phyloP scores from a whole-genome alignment of 2,888 invertebrate species.

The Drosophila borealis region DNA sequence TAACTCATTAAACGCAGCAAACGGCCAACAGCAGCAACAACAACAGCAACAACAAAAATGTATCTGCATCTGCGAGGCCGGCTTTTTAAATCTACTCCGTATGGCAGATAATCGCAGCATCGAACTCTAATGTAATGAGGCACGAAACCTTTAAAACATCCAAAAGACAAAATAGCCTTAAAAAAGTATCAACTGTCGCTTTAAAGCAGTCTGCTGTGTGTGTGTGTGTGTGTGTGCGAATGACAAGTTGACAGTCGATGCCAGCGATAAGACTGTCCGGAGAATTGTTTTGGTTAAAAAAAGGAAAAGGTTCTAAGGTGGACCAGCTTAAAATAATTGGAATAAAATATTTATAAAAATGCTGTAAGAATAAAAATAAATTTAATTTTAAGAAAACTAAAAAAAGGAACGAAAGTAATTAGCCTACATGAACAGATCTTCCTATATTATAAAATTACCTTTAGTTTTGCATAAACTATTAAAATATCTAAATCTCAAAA shows the following conservation, averaged over 20 bases:
- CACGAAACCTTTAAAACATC: constrained; percentile 54
- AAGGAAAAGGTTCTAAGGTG: constrained; percentile 1
- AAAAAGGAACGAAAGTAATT: too few relatives aligned
- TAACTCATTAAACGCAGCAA: constrained; percentile 66
- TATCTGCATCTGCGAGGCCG: constrained; percentile 41
- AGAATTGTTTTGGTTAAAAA: constrained; percentile 4
- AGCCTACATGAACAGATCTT: too few relatives aligned
- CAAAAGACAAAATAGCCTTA: constrained; percentile 14
- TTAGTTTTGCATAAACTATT: too few relatives aligned
- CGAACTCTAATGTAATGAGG: constrained; percentile 55
- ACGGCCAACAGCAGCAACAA: neutral
- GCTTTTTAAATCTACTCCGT: constrained; percentile 51
- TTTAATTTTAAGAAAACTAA: too few relatives aligned
- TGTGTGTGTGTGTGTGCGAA: neutral
- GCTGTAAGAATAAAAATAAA: too few relatives aligned
- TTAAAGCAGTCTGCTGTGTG: neutral
- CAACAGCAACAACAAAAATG: constrained; percentile 15
- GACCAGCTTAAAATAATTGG: neutral
- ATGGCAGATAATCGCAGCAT: constrained; percentile 58
- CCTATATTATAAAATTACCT: too few relatives aligned
- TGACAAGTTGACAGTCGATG: constrained; percentile 42
- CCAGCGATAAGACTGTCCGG: constrained; percentile 32
- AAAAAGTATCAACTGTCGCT: constrained; percentile 14
- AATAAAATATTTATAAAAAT: neutral
- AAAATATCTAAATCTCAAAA: too few relatives aligned